Conservation (phyloP, 2,113 vertebrate genomes). For the Piaya cayana region DNA sequence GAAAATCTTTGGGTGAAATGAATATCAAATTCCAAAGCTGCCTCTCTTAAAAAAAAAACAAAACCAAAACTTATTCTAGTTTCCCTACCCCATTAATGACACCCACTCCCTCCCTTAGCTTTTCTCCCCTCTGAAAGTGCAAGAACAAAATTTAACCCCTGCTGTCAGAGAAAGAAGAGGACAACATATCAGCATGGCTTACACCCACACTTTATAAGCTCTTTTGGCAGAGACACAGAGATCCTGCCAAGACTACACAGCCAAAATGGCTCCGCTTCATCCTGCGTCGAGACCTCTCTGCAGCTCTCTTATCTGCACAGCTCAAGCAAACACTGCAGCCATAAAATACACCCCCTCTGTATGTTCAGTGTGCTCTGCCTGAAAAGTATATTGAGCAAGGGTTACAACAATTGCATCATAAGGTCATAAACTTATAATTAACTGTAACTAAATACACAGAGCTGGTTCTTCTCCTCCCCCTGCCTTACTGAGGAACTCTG, state of each 20-base stretch:
- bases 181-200: neutral
- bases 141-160: neutral
- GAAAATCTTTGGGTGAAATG: slow-evolving; percentile 12
- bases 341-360: slow-evolving; percentile 4
- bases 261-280: neutral
- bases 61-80: neutral
- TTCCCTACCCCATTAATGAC: neutral
- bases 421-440: slow-evolving; percentile 64
- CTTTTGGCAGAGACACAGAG: neutral
- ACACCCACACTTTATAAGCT: neutral
- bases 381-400: slow-evolving; percentile 49
- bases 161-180: neutral
- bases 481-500: neutral
- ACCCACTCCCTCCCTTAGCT: neutral
- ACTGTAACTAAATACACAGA: slow-evolving; percentile 24
- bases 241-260: neutral
- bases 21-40: slow-evolving; percentile 3
- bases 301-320: neutral
- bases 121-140: neutral
- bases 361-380: neutral
- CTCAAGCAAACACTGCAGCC: slow-evolving; percentile 22
- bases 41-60: neutral
- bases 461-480: slow-evolving; percentile 11
- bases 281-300: rapidly evolving
- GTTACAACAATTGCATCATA: slow-evolving; percentile 44